These are phyloP conservation scores for Eumeta japonica DNA, from an alignment of 1,140 invertebrate genomes.

Conservation along the genomic window DNA sequence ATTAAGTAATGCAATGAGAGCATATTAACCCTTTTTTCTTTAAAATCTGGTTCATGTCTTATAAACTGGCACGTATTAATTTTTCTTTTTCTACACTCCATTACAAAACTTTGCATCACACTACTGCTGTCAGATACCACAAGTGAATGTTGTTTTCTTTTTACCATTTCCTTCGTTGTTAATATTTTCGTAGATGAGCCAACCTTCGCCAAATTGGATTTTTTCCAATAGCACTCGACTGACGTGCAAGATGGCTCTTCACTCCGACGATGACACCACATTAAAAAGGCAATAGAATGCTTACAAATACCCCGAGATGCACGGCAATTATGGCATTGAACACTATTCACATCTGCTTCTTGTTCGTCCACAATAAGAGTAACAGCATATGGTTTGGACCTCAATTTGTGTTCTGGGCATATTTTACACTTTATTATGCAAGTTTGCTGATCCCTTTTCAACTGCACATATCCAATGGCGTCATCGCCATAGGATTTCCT, in stretches of 20 bases:
- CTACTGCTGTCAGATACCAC: constrained; percentile 4
- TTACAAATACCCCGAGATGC: constrained; percentile 22
- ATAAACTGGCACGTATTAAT: constrained; percentile 9
- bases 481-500: constrained; percentile 17
- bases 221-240: no score
- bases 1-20: constrained; percentile 18
- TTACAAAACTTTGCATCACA: constrained; percentile 7
- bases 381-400: constrained; percentile 3
- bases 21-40: constrained; percentile 6
- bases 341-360: constrained; percentile 9
- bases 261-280: constrained; percentile 26
- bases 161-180: constrained; percentile 6
- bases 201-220: constrained; percentile 9
- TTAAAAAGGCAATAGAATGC: constrained; percentile 30
- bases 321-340: constrained; percentile 5
- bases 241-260: no score
- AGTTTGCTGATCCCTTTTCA: constrained; percentile 12
- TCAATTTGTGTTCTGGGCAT: constrained; percentile 10
- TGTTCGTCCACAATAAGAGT: constrained; percentile 7
- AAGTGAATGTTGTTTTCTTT: constrained; percentile 7
- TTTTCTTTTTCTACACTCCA: constrained; percentile 14
- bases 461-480: constrained; percentile 22
- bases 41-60: constrained; percentile 8
- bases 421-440: constrained; percentile 26
- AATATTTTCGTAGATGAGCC: constrained; percentile 9